Conservation (phyloP, 1,140 invertebrate species). For the Eumaeus atala region DNA sequence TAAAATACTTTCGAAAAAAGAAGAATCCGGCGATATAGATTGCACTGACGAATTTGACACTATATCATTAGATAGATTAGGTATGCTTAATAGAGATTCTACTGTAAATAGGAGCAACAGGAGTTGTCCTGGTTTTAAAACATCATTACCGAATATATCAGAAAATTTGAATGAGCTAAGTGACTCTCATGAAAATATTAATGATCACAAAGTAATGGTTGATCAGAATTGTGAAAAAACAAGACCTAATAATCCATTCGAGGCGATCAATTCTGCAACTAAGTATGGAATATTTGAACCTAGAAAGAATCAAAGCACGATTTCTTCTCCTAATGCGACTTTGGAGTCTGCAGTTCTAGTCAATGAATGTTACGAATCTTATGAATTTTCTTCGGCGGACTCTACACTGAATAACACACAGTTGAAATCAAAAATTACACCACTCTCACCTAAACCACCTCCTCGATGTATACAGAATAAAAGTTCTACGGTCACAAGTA, state of each 20-base stretch:
- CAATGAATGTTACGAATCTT: constrained; percentile 64
- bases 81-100: constrained; percentile 57
- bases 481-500: constrained; percentile 20
- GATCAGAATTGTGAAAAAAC: constrained; percentile 25
- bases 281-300: constrained; percentile 56
- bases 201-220: constrained; percentile 27
- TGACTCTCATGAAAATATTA: constrained; percentile 47
- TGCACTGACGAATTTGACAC: constrained; percentile 68
- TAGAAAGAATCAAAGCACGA: constrained; percentile 30
- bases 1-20: constrained; percentile 63
- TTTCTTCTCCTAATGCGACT: constrained; percentile 35
- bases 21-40: constrained; percentile 59
- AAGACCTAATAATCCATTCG: constrained; percentile 21
- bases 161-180: constrained; percentile 57
- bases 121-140: constrained; percentile 68
- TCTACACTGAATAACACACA: constrained; percentile 16
- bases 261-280: constrained; percentile 42
- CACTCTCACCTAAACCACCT: constrained; percentile 39
- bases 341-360: constrained; percentile 46
- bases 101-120: constrained; percentile 63
- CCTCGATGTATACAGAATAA: constrained; percentile 31
- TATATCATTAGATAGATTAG: constrained; percentile 62
- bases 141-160: constrained; percentile 63
- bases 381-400: constrained; percentile 40
- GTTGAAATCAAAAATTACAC: constrained; percentile 20